Evolutionary conservation across 2,888 invertebrate genomes (phyloP).

Genomic region (Pristionchus exspectatus): DNA sequence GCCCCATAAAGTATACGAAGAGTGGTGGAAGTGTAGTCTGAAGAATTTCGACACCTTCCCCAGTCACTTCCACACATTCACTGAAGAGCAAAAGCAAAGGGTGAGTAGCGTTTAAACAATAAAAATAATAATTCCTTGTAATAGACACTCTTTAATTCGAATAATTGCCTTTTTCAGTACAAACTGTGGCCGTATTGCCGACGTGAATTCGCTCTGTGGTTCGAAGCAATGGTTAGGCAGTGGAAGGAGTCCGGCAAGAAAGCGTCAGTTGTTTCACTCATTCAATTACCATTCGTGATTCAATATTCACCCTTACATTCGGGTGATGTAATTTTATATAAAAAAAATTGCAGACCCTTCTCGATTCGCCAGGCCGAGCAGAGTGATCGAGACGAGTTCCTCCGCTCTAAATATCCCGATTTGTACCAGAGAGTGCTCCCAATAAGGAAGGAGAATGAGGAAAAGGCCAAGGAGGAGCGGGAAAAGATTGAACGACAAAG

Average conservation of each 20-base stretch:
- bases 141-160: too few species aligned
- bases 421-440: not conserved
- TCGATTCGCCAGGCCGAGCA: not conserved
- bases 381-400: not conserved
- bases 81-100: too few species aligned
- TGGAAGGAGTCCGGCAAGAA: not conserved
- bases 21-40: too few species aligned
- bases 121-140: too few species aligned
- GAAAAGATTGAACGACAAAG: not conserved
- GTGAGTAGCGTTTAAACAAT: too few species aligned
- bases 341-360: not conserved
- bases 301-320: too few species aligned
- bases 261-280: not conserved
- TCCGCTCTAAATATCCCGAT: not conserved
- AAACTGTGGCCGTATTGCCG: not conserved
- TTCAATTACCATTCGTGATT: too few species aligned
- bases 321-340: too few species aligned
- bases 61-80: too few species aligned
- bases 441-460: not conserved
- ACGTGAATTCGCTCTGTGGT: not conserved
- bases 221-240: not conserved
- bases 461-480: not conserved
- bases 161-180: not conserved
- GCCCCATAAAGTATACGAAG: too few species aligned
- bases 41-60: too few species aligned